A percentile compares a stretch with the other conserved stretches of the same genome.
phyloP scores from a whole-genome alignment of 2,888 invertebrate species.

The Chymomyza amoena region DNA sequence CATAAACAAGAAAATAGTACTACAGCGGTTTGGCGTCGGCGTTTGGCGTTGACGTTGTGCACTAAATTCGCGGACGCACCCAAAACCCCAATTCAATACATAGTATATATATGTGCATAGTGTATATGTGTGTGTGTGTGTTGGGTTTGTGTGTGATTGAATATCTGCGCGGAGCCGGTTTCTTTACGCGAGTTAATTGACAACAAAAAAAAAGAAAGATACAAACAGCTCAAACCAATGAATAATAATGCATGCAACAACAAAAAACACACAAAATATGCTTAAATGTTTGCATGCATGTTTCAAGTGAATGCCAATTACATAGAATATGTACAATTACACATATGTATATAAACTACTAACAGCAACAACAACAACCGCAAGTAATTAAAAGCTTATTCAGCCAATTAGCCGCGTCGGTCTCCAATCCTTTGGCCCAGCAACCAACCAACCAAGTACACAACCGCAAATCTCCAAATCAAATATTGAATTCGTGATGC shows the following conservation, averaged over 20 bases:
- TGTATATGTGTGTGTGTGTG: constrained; percentile 23
- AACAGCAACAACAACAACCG: neutral
- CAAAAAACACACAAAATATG: constrained; percentile 1
- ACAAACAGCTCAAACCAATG: constrained; percentile 37
- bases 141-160: neutral
- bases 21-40: constrained; percentile 35
- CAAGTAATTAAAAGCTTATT: constrained; percentile 9
- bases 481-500: neutral
- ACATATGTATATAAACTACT: too few species aligned
- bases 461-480: neutral
- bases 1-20: constrained; percentile 29
- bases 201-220: constrained; percentile 39
- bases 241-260: constrained; percentile 44
- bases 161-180: constrained; percentile 55
- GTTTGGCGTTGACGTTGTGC: constrained; percentile 25
- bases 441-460: neutral
- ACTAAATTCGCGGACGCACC: constrained; percentile 61
- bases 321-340: too few species aligned
- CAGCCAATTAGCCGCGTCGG: neutral
- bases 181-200: constrained; percentile 58
- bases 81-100: constrained; percentile 47
- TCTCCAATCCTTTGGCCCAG: neutral
- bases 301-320: constrained; percentile 24
- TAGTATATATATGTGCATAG: constrained; percentile 13
- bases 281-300: constrained; percentile 26